Percentiles rank a stretch among this genome's conserved stretches.
These are phyloP conservation scores for Tragelaphus imberbis DNA, from an alignment of 2,113 vertebrate species.

Conservation along the genomic window DNA sequence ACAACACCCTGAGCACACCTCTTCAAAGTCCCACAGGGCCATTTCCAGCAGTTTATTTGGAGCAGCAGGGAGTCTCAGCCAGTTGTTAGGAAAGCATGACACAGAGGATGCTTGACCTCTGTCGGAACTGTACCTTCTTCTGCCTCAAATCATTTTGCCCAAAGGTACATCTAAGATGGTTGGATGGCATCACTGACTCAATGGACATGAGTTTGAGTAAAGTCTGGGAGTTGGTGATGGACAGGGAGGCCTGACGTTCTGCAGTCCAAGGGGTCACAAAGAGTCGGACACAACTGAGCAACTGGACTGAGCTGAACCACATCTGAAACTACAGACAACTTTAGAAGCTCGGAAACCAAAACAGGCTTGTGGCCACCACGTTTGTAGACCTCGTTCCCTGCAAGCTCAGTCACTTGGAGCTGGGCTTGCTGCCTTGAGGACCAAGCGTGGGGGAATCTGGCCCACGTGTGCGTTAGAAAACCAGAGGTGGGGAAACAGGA, in stretches of 20 bases:
- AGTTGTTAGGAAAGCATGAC: neutral
- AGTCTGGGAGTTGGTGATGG: rapidly evolving
- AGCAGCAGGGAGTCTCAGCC: neutral
- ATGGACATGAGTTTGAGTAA: neutral
- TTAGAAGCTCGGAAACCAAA: neutral
- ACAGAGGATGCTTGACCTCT: neutral
- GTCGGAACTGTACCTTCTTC: neutral
- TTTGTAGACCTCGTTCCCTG: neutral
- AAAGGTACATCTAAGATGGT: neutral
- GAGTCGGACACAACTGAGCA: rapidly evolving
- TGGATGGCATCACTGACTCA: neutral
- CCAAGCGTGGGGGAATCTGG: neutral
- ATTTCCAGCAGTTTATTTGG: neutral
- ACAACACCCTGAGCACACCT: neutral
- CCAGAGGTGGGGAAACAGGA: neutral
- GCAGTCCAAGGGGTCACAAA: neutral
- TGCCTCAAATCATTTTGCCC: neutral
- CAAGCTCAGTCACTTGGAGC: neutral
- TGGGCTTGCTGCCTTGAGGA: neutral
- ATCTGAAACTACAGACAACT: neutral
- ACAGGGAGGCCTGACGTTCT: neutral
- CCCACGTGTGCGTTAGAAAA: neutral
- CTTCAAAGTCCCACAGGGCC: neutral
- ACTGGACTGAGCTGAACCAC: neutral
- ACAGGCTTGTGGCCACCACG: neutral